Evolutionary conservation across 2,797 vertebrate genomes (phyloP), one percentile per base, ranked within the genome.

Genomic region (Holocentrus rufus): DNA sequence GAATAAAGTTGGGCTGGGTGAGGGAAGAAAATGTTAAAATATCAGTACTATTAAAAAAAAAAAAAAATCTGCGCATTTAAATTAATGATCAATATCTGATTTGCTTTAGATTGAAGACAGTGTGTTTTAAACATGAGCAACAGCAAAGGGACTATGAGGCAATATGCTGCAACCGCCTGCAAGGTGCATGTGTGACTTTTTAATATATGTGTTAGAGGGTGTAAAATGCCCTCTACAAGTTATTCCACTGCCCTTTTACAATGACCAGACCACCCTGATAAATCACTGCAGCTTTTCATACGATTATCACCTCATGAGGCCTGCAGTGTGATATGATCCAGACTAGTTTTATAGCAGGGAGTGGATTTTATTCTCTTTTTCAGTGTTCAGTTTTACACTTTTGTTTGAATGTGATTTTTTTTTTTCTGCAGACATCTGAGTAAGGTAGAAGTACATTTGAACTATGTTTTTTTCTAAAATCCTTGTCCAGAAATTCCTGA

Each of bases 11-110:
- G 13, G 63, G 54, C 25, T 39, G 63, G n/a, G 17, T 15, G 4
- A 73, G 25, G 49, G 70, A 25, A 65, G 60, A 76, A 70, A 42
- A 68, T 68, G 30, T 65, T 69, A 14, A 68, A 71, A 76, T 79
- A 49, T 7, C 47, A 65, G 36, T 1, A 0, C 14, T 11, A 14
- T 49, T 27, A 70, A 71, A 65, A 30, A 44, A 36, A 30, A 44
- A 36, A 36, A 36, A 36, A 36, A 7, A 36, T 36, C 34, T 7
- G 34, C 6, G 9, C 11, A 7, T 78, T 85, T 91, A 74, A 90
- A 90, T 91, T 82, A 90, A 87, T 86, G 81, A 91, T 88, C 87
- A 87, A 88, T 88, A 87, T 78, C 78, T 83, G 72, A 77, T 91
- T 85, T 74, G 36, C 56, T 30, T 71, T 53, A 25, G 27, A 61